Evolutionary conservation across 1,140 invertebrate species (phyloP).

Genomic region (Chironomus tepperi): DNA sequence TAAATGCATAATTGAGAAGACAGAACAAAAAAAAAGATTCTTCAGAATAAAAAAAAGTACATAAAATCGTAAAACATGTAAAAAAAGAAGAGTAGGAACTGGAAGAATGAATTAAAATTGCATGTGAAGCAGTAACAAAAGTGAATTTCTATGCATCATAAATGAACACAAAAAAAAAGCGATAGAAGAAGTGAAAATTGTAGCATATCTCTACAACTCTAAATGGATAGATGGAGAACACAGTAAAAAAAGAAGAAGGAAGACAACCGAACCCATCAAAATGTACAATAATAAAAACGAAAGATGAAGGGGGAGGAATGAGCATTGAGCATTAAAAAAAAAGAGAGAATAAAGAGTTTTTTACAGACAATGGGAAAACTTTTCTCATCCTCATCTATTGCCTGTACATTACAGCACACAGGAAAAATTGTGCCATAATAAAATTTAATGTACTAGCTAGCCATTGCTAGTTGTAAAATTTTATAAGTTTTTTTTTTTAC

Average conservation of each 20-base stretch:
- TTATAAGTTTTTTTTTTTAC: conserved; percentile 12
- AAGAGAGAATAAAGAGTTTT: not conserved
- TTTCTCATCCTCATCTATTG: not conserved
- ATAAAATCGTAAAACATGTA: too few species aligned
- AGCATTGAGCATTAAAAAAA: not conserved
- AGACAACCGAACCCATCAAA: too few species aligned
- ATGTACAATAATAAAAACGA: too few species aligned
- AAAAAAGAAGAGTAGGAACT: too few species aligned
- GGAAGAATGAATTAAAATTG: not conserved
- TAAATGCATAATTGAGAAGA: too few species aligned
- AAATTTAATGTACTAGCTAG: conserved; percentile 21
- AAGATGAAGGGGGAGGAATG: not conserved
- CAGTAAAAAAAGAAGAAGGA: too few species aligned
- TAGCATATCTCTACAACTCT: too few species aligned
- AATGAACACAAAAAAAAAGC: too few species aligned
- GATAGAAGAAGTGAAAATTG: too few species aligned
- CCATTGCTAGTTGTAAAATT: not conserved
- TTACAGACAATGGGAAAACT: not conserved
- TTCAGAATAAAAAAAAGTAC: too few species aligned
- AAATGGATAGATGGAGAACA: too few species aligned
- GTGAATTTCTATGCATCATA: not conserved
- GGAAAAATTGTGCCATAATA: conserved; percentile 15
- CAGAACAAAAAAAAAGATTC: too few species aligned
- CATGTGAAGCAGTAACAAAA: conserved; percentile 13
- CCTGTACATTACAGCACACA: not conserved